Base-by-base conservation (phyloP, 2,888 invertebrate species). In the Hedya salicella region DNA sequence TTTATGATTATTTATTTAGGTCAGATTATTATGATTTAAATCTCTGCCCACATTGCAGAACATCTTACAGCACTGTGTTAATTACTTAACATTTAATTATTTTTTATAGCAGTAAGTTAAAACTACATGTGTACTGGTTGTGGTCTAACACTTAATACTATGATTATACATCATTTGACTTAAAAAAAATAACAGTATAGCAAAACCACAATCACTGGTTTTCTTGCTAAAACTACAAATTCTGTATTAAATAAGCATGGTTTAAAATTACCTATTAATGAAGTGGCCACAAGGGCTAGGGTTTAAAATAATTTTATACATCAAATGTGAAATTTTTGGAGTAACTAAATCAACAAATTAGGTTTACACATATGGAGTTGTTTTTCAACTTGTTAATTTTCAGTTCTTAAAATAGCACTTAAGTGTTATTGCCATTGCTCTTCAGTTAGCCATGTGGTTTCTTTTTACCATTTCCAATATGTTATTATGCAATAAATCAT, bases 391-490 rank as follows among this genome's bases (percentile, higher is more conserved):
- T 36, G 46, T 59, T 5, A 19, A 21, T 53, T 62, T 54, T 46
- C 42, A 16, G 21, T 36, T 54, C 62, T 53, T 25, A 54, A 62
- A 48, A 53, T 62, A 62, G 54, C 62, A 19, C 36, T 32, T 14
- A n/a, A 40, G 42, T 25, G 44, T 62, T 54, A 62, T 54, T 54
- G 25, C 44, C 39, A 48, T 54, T n/a, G n/a, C n/a, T n/a, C 46
- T 54, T 17, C 36, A 62, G 48, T 44, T 2, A n/a, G 62, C 39
- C 70, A 72, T 68, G 61, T 70, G 68, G 70, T 66, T 49, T 72
- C 67, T 68, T 69, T 57, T 66, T 49, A 56, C 67, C 60, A 68
- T 67, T 59, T 25, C 25, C 25, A 25, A 25, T 49, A 60, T 50
- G 30, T 69, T 62, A 21, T 52, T 13, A 36, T 6, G 19, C 32